These are phyloP conservation scores for Eriosoma lanigerum DNA, from an alignment of 1,140 invertebrate species.

Conservation along the genomic window DNA sequence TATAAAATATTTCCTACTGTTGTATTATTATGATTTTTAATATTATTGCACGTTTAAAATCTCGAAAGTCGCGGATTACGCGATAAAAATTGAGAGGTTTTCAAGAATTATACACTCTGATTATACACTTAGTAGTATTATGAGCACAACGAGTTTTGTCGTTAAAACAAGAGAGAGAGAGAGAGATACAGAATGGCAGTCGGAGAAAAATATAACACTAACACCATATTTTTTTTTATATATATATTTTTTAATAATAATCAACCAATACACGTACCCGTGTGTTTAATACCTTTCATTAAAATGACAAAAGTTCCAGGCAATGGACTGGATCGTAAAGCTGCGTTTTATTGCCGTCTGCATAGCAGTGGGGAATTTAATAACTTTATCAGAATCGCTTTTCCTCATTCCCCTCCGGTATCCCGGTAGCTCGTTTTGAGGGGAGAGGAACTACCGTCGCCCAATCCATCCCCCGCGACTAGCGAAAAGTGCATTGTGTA, in stretches of 20 bases:
- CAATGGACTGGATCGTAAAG: constrained; percentile 33
- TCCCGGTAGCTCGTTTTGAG: too few species aligned
- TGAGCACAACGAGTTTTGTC: background rate
- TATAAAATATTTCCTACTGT: too few species aligned
- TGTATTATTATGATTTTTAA: too few species aligned
- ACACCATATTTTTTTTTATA: constrained; percentile 2
- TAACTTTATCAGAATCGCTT: constrained; percentile 37
- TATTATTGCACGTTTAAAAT: background rate
- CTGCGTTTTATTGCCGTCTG: constrained; percentile 47
- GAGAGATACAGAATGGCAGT: too few species aligned
- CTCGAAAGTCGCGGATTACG: background rate
- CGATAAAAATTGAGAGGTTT: constrained; percentile 25
- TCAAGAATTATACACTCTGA: background rate
- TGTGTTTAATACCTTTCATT: constrained; percentile 51
- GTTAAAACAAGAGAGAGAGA: constrained; percentile 4
- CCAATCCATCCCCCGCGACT: too few species aligned
- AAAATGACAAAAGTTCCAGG: constrained; percentile 49
- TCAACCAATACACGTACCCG: constrained; percentile 30
- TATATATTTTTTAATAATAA: constrained; percentile 29
- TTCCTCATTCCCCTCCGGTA: too few species aligned
- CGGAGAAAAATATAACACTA: background rate
- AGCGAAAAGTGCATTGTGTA: too few species aligned
- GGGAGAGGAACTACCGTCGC: too few species aligned
- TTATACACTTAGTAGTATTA: constrained; percentile 3
- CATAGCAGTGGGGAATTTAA: constrained; percentile 35